Base-by-base conservation (phyloP, 1,140 invertebrate genomes). In the Mycetomoellerius zeteki region DNA sequence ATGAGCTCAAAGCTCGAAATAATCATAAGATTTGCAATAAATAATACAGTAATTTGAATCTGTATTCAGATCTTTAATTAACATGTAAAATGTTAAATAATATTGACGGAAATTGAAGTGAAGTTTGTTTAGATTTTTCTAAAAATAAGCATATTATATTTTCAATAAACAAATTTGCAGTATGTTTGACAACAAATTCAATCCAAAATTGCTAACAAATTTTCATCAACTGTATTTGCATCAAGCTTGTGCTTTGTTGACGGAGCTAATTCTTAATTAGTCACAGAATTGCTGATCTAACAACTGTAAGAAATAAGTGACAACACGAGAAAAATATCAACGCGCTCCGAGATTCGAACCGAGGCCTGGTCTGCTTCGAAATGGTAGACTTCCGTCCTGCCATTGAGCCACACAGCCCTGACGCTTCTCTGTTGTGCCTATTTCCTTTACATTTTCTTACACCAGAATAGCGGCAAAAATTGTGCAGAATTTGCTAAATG, bases 91-190 rank as follows among this genome's bases (percentile, higher is more conserved):
- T 56, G 7, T 62, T 62, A 19, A 64, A n/a, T 64, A 64, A 64
- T 30, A 19, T 2, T 19, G 7, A 64, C 8, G 8, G 3, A 19
- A 64, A 33, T 43, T 8, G 10, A 64, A 19, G 1, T 33, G 7
- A 64, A 60, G 4, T 60, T 60, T 8, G 19, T 33, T 19, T 64
- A 33, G 19, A 64, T 64, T n/a, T n/a, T 64, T 64, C 30, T 4
- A 64, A 33, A 64, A 64, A n/a, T n/a, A 64, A 62, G 24, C 10
- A 43, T 43, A 43, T 30, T 60, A 60, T 27, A 62, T 62, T 62
- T n/a, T 14, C n/a, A 56, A 21, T 56, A 56, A 56, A 2, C 5
- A 54, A 54, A 54, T 54, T n/a, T 5, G 1, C 52, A 54, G 3
- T 16, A 19, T 54, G 14, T 54, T 19, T 54, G 54, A 1, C 8